phyloP scores from a whole-genome alignment of 2,888 invertebrate genomes.

The Lucinisca nassula region DNA sequence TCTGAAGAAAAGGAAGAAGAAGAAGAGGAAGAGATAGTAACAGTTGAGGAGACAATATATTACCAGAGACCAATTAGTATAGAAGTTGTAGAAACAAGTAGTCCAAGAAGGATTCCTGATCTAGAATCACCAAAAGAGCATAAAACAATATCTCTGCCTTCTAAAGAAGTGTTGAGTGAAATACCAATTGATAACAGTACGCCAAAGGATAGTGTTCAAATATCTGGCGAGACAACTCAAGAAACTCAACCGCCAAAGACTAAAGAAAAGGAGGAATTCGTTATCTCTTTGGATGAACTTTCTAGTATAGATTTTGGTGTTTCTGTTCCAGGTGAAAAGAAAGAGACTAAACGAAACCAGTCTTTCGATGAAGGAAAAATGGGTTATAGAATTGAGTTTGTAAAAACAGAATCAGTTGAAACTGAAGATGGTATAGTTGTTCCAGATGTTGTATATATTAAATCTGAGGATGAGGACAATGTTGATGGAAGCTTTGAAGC shows the following conservation, averaged over 20 bases:
- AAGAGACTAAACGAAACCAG: constrained; percentile 17
- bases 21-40: constrained; percentile 70
- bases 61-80: constrained; percentile 22
- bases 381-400: constrained; percentile 64
- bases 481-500: constrained; percentile 30
- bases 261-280: constrained; percentile 79
- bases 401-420: constrained; percentile 42
- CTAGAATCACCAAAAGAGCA: constrained; percentile 68
- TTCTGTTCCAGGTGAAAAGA: constrained; percentile 56
- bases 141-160: constrained; percentile 36
- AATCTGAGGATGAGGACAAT: constrained; percentile 29
- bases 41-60: constrained; percentile 26
- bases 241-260: background rate
- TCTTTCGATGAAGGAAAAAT: constrained; percentile 45
- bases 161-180: constrained; percentile 43
- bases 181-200: constrained; percentile 51
- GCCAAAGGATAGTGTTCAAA: constrained; percentile 24
- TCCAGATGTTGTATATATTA: constrained; percentile 39
- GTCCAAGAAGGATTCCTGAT: constrained; percentile 70
- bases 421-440: constrained; percentile 34
- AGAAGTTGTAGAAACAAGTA: constrained; percentile 16
- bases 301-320: constrained; percentile 73
- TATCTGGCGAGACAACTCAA: background rate
- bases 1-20: constrained; percentile 55
- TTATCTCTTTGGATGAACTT: constrained; percentile 81